Percentiles rank a stretch among this genome's conserved stretches.
phyloP scores from a whole-genome alignment of 2,797 vertebrate genomes.

The Bovichtus variegatus region DNA sequence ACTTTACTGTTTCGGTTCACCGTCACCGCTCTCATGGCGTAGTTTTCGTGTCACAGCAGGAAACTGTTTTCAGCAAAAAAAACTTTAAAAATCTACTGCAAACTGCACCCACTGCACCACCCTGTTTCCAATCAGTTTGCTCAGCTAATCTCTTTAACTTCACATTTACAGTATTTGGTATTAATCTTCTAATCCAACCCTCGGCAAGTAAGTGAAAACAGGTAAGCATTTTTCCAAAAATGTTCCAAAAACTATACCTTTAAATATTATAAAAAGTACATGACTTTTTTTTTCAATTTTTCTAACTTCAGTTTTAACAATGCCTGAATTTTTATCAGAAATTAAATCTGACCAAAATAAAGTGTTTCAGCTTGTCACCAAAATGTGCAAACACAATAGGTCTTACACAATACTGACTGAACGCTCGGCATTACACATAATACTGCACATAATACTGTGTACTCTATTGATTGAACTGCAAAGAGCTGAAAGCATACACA shows the following conservation, averaged over 20 bases:
- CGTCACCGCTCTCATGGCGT: background rate
- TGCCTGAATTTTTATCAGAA: background rate
- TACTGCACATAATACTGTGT: background rate
- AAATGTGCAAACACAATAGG: background rate
- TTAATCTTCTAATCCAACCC: background rate
- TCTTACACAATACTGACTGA: too few relatives aligned
- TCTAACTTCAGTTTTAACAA: too few relatives aligned
- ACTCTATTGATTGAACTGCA: background rate
- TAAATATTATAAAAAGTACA: too few relatives aligned
- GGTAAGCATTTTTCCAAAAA: background rate
- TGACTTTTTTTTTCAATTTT: too few relatives aligned
- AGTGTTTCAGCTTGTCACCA: background rate
- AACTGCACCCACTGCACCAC: too few relatives aligned
- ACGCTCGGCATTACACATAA: too few relatives aligned
- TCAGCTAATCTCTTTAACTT: background rate
- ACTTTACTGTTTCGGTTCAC: background rate
- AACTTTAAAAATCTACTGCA: background rate
- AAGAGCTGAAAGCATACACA: background rate
- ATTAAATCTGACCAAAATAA: background rate
- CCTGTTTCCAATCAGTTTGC: background rate
- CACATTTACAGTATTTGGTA: background rate
- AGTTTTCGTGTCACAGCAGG: background rate
- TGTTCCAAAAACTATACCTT: background rate
- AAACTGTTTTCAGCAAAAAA: background rate
- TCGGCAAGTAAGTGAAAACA: background rate